A percentile compares a stretch with the other conserved stretches of the same genome.
Evolutionary conservation across 2,797 vertebrate species (phyloP).

Genomic region (Caiman crocodilus): DNA sequence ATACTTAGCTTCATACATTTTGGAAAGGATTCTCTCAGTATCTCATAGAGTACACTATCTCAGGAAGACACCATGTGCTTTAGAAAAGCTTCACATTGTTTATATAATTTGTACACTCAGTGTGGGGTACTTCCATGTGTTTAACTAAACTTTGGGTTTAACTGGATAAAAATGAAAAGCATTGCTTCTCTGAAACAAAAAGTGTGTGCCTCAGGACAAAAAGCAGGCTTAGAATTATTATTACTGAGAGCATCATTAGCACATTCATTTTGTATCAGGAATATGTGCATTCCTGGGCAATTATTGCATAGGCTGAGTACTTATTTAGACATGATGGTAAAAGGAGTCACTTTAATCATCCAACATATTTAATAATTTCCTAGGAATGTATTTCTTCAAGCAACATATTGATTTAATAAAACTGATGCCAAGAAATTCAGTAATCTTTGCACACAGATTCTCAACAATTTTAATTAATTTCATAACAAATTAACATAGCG

Average conservation of each 20-base stretch:
- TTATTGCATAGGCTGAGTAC: background rate
- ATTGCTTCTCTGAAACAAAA: background rate
- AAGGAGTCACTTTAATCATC: background rate
- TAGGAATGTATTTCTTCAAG: background rate
- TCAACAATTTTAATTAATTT: background rate
- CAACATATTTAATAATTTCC: background rate
- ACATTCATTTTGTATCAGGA: background rate
- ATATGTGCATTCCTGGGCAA: background rate
- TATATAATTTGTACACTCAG: background rate
- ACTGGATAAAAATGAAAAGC: background rate
- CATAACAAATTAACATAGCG: background rate
- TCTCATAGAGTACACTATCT: background rate
- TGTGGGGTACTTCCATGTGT: background rate
- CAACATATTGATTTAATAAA: background rate
- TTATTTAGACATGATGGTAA: background rate
- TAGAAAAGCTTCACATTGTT: background rate
- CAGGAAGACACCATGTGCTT: background rate
- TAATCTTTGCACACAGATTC: background rate
- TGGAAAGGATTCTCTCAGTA: background rate
- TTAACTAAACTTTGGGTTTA: background rate
- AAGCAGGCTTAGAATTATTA: background rate
- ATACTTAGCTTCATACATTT: background rate
- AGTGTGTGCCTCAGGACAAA: background rate
- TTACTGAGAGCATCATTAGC: background rate
- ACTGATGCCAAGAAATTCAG: background rate